Conservation (phyloP, 1,140 invertebrate genomes). For the Dendroctonus valens region DNA sequence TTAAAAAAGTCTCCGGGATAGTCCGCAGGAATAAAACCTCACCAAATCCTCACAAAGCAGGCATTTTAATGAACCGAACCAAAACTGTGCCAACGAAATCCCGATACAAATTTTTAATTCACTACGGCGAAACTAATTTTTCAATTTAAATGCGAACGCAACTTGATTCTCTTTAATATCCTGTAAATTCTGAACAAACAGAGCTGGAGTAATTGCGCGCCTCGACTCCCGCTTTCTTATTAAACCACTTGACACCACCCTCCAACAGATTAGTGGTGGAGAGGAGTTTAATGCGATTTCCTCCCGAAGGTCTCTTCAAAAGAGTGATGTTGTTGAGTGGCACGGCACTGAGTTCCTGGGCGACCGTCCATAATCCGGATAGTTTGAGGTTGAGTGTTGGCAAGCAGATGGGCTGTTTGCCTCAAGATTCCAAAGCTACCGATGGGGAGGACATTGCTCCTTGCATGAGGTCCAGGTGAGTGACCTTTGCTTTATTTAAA, state of each 20-base stretch:
- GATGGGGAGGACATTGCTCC: constrained; percentile 53
- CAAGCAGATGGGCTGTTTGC: constrained; percentile 65
- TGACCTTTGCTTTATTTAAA: background rate
- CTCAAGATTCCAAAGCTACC: constrained; percentile 36
- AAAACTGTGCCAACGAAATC: background rate
- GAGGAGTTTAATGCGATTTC: background rate
- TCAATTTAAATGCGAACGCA: constrained; percentile 25
- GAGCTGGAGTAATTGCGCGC: constrained; percentile 2
- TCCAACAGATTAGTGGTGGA: background rate
- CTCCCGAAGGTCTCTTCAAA: constrained; percentile 71
- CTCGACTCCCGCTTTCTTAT: background rate
- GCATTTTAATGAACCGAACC: too few relatives aligned
- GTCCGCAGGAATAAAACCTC: too few relatives aligned
- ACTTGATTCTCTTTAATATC: constrained; percentile 18
- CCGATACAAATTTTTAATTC: constrained; percentile 4
- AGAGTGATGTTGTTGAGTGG: constrained; percentile 84
- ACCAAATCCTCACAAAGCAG: too few relatives aligned
- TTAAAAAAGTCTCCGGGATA: too few relatives aligned
- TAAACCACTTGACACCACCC: constrained; percentile 3
- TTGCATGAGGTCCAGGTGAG: constrained; percentile 53
- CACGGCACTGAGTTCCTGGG: constrained; percentile 81
- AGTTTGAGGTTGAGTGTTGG: constrained; percentile 69
- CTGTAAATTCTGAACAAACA: constrained; percentile 19
- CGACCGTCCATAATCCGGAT: constrained; percentile 72
- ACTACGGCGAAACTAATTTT: constrained; percentile 24